phyloP scores from a whole-genome alignment of 1,140 invertebrate species.

The Rhagoletis pomonella region DNA sequence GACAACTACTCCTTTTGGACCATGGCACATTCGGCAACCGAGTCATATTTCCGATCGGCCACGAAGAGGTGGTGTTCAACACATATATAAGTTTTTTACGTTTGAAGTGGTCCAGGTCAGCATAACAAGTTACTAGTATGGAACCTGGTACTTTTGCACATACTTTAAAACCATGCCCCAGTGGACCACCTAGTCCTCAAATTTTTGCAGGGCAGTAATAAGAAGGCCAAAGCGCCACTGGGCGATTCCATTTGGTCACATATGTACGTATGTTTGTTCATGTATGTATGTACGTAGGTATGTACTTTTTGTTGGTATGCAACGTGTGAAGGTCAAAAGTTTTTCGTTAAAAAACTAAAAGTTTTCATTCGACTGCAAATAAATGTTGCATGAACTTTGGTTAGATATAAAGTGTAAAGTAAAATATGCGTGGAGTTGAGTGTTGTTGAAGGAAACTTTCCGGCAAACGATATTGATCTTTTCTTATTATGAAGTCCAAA shows the following conservation, averaged over 20 bases:
- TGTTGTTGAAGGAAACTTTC: conserved; percentile 10
- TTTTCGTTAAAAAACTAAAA: conserved; percentile 52
- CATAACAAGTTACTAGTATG: too few relatives aligned
- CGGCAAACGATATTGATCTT: background rate
- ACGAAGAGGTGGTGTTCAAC: too few relatives aligned
- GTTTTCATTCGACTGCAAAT: conserved; percentile 49
- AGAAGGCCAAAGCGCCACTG: background rate
- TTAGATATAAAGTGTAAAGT: conserved; percentile 2
- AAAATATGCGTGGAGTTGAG: background rate
- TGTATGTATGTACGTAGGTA: background rate
- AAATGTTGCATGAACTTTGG: conserved; percentile 45
- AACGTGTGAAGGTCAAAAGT: conserved; percentile 55
- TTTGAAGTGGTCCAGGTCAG: too few relatives aligned
- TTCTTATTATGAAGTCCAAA: background rate
- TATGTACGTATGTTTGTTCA: background rate
- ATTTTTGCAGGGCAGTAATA: background rate
- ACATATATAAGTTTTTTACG: too few relatives aligned
- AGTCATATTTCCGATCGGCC: too few relatives aligned
- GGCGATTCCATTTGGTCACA: background rate
- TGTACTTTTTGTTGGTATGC: too few relatives aligned
- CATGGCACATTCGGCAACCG: too few relatives aligned
- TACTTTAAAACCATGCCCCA: too few relatives aligned
- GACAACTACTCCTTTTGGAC: too few relatives aligned
- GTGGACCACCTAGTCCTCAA: too few relatives aligned
- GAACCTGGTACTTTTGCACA: too few relatives aligned